Conservation (phyloP, 2,113 vertebrate genomes). For the Anhinga anhinga region DNA sequence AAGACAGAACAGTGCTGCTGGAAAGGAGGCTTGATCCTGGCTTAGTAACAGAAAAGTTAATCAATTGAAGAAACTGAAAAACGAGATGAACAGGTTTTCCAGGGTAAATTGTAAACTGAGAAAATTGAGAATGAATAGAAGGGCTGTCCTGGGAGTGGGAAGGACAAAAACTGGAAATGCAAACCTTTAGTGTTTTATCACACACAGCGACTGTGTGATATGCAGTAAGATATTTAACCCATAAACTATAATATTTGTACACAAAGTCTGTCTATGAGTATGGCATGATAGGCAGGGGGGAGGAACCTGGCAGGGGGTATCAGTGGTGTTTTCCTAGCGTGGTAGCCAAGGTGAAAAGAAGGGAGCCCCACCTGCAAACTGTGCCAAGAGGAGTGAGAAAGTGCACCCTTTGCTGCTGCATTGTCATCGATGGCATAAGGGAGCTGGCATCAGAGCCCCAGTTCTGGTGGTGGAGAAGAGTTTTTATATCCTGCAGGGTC, state of each 20-base stretch:
- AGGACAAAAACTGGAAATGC: neutral
- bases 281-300: neutral
- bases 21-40: neutral
- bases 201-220: neutral
- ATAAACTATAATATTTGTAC: neutral
- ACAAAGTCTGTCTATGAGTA: neutral
- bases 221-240: neutral
- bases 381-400: neutral
- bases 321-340: neutral
- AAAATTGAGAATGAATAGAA: neutral
- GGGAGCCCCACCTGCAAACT: neutral
- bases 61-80: neutral
- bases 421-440: neutral
- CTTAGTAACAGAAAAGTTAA: neutral
- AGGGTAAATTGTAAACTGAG: neutral
- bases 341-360: neutral
- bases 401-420: neutral
- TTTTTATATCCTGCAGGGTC: neutral
- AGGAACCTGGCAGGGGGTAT: neutral
- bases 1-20: neutral
- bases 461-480: neutral
- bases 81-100: conserved; percentile 45
- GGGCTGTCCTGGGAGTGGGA: neutral
- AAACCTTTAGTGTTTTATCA: neutral
- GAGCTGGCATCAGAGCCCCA: rapidly evolving